A percentile compares a stretch with the other conserved stretches of the same genome.
Conservation (phyloP, 2,888 invertebrate species). For the Pseudanteris insignis region DNA sequence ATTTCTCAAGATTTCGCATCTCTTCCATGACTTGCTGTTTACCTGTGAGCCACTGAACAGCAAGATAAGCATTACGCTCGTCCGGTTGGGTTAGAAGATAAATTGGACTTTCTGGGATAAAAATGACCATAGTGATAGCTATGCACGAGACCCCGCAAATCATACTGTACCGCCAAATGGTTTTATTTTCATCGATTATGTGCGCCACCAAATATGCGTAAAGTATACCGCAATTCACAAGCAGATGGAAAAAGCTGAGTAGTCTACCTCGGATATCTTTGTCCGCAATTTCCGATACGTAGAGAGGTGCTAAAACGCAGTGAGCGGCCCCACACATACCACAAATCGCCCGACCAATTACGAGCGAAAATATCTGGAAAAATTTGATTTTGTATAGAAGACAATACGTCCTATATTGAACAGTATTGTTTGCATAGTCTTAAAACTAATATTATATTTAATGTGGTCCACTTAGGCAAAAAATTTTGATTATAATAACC, state of each 20-base stretch:
- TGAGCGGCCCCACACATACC: conserved; percentile 54
- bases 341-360: conserved; percentile 54
- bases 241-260: conserved; percentile 54
- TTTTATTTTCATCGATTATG: conserved; percentile 38
- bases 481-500: too few species aligned
- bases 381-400: too few species aligned
- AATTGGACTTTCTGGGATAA: conserved; percentile 55
- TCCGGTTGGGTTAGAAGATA: conserved; percentile 50
- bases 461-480: too few species aligned
- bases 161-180: conserved; percentile 52
- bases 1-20: conserved; percentile 48
- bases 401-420: too few species aligned
- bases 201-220: conserved; percentile 53
- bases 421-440: too few species aligned
- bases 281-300: conserved; percentile 56
- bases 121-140: conserved; percentile 47
- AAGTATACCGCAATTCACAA: conserved; percentile 57
- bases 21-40: conserved; percentile 47
- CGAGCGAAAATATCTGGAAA: too few species aligned
- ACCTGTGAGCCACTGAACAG: conserved; percentile 52
- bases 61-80: conserved; percentile 47
- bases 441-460: too few species aligned
- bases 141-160: conserved; percentile 52
- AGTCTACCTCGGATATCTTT: conserved; percentile 50
- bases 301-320: conserved; percentile 54